Conservation (phyloP, 1,140 invertebrate genomes). For the Trinorchestia longiramus region DNA sequence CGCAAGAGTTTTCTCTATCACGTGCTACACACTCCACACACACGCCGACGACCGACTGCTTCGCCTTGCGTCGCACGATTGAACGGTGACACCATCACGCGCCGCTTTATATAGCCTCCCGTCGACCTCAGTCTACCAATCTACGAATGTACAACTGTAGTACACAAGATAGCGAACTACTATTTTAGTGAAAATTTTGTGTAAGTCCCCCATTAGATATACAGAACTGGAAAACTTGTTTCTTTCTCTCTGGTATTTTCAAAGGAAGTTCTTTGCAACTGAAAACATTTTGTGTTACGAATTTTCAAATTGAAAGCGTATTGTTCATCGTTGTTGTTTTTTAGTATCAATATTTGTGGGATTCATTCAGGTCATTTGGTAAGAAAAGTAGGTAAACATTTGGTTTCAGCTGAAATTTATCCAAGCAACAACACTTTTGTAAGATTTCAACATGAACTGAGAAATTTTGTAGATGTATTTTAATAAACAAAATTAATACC, state of each 20-base stretch:
- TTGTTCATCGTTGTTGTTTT: not conserved
- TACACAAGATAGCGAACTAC: not conserved
- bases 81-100: not conserved
- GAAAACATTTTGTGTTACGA: not conserved
- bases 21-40: slow-evolving; percentile 25
- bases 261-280: not conserved
- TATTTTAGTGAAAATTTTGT: not conserved
- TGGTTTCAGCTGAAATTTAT: not conserved
- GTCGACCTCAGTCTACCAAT: not conserved
- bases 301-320: not conserved
- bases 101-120: not conserved
- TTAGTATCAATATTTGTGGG: not conserved
- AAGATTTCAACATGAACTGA: not conserved
- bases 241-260: not conserved
- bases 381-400: not conserved
- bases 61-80: not conserved
- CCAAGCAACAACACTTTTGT: not conserved
- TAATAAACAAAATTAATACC: not conserved
- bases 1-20: not conserved
- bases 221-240: not conserved
- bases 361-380: not conserved
- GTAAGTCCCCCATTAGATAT: not conserved
- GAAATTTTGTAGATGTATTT: not conserved
- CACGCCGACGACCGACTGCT: not conserved
- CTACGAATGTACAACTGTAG: not conserved